Conservation (phyloP, 2,113 vertebrate species). For the Picathartes gymnocephalus region DNA sequence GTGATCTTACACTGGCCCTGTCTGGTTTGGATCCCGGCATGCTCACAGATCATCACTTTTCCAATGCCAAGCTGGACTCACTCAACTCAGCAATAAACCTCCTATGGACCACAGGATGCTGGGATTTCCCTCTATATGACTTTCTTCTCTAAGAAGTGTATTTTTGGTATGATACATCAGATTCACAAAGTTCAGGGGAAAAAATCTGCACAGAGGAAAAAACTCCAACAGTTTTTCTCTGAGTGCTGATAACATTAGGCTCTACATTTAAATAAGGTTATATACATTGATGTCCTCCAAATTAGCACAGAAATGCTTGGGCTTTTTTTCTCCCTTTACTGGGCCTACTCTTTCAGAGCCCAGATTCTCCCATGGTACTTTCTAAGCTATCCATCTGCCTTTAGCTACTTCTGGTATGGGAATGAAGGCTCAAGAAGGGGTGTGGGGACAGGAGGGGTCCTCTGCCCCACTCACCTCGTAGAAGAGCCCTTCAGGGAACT, state of each 20-base stretch:
- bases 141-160: not conserved
- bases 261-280: not conserved
- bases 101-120: not conserved
- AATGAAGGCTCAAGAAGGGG: not conserved
- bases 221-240: not conserved
- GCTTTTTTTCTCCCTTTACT: not conserved
- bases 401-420: not conserved
- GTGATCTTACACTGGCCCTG: not conserved
- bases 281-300: not conserved
- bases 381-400: not conserved
- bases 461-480: slow-evolving; percentile 82
- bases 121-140: not conserved
- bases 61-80: not conserved
- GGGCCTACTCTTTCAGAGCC: not conserved
- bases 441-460: not conserved
- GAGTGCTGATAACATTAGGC: not conserved
- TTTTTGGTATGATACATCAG: not conserved
- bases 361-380: not conserved
- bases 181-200: not conserved
- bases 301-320: not conserved
- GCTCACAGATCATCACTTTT: not conserved
- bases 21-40: not conserved
- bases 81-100: not conserved
- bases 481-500: slow-evolving; percentile 95
- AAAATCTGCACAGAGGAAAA: not conserved